A percentile compares a stretch with the other conserved stretches of the same genome.
phyloP scores from a whole-genome alignment of 64 coral and sea anemone genomes.

The Acropora tenuis region DNA sequence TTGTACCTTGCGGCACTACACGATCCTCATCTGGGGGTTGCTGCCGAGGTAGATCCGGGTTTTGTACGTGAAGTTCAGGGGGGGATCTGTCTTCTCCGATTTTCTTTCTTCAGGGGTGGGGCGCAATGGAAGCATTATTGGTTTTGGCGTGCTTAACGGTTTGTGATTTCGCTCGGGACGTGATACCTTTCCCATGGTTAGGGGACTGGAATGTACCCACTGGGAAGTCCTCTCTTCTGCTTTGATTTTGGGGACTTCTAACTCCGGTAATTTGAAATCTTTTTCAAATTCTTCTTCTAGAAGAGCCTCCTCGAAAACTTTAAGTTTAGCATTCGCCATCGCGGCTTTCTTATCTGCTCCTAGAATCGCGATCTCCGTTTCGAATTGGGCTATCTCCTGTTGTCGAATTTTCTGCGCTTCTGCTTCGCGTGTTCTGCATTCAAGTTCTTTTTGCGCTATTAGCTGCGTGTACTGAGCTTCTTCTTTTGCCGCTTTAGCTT shows the following conservation, averaged over 20 bases:
- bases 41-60: constrained; percentile 7
- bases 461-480: constrained; percentile 13
- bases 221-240: background rate
- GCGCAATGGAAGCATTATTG: background rate
- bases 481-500: constrained; percentile 7
- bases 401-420: constrained; percentile 14
- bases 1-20: background rate
- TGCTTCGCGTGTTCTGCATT: background rate
- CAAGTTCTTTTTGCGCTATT: constrained; percentile 15
- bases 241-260: constrained; percentile 16
- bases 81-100: constrained; percentile 1
- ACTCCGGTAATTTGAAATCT: constrained; percentile 21
- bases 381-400: constrained; percentile 1
- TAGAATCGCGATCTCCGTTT: background rate
- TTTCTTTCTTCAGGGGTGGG: background rate
- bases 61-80: background rate
- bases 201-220: background rate
- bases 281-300: too few relatives aligned
- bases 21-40: background rate
- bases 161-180: background rate
- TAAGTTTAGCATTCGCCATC: constrained; percentile 23
- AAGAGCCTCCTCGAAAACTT: background rate
- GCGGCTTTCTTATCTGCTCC: background rate
- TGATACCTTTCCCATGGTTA: background rate
- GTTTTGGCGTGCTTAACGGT: background rate